Base-by-base conservation (phyloP, 2,797 vertebrate genomes). In the Oreochromis mossambicus region DNA sequence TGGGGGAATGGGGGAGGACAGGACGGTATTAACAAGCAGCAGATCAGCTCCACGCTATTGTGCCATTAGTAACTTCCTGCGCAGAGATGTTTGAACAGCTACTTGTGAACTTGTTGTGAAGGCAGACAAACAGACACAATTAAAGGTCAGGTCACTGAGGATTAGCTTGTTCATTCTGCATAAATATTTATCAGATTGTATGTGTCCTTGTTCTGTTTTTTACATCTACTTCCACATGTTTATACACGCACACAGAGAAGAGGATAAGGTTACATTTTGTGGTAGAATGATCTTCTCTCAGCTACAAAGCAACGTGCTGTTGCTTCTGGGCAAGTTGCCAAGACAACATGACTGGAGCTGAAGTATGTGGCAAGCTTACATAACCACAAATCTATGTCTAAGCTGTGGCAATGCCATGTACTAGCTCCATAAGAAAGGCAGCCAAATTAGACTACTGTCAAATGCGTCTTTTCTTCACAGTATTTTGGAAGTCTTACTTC, bases 241-340 rank as follows among this genome's bases (percentile, higher is more conserved):
- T 12, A n/a, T 32, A 32, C 41, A 70, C 1, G 8, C 21, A 46
- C 41, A 46, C 1, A 50, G 7, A 32, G 46, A 75, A 50, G 26
- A 50, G 70, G 70, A 50, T 94, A 92, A 87, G 58, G 58, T 52
- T 88, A 83, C 78, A 78, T 92, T 38, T 83, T 90, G 88, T 83
- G 85, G 77, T 55, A 73, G 84, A 90, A 86, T 85, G 89, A 88
- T 91, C 77, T 83, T 89, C 79, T 70, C 34, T 46, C 63, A 21
- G 76, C 80, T 79, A 80, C 78, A 15, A 38, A 32, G 41, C 77
- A 80, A 91, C 86, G 55, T 77, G 79, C 87, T 90, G 88, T 91
- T 89, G 87, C 89, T 94, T 92, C 90, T 83, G 83, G 92, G 92
- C 85, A 85, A 79, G 83, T 88, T 90, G 84, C 92, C 92, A 92